Evolutionary conservation across 1,140 invertebrate genomes (phyloP).

Genomic region (Tetranychus urticae): DNA sequence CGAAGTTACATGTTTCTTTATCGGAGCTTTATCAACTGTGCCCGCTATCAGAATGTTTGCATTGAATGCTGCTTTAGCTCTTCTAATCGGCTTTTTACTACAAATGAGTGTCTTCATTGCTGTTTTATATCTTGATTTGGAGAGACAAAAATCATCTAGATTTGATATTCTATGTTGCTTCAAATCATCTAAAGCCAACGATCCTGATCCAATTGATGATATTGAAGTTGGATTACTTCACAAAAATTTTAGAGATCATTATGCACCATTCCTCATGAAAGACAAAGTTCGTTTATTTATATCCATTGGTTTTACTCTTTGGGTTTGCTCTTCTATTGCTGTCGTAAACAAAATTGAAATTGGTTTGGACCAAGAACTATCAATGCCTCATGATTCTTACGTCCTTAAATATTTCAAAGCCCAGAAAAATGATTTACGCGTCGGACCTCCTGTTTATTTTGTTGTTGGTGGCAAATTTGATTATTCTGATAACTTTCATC

Average conservation of each 20-base stretch:
- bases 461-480: conserved; percentile 50
- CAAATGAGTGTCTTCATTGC: conserved; percentile 92
- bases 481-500: conserved; percentile 34
- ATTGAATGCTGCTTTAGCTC: conserved; percentile 82
- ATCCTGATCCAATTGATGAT: background rate
- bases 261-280: conserved; percentile 64
- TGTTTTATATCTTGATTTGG: conserved; percentile 61
- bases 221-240: conserved; percentile 46
- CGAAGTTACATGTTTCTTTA: conserved; percentile 62
- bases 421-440: conserved; percentile 44
- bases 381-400: conserved; percentile 66
- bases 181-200: background rate
- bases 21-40: conserved; percentile 79
- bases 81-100: conserved; percentile 80
- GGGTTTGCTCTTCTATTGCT: conserved; percentile 63
- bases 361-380: conserved; percentile 65
- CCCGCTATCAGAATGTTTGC: conserved; percentile 90
- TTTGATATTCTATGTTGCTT: conserved; percentile 10
- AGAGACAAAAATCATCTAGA: conserved; percentile 35
- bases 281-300: conserved; percentile 32
- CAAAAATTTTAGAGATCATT: conserved; percentile 56
- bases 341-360: conserved; percentile 57
- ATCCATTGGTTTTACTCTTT: conserved; percentile 55
- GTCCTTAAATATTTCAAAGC: conserved; percentile 52
- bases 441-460: conserved; percentile 77